Conservation (phyloP, 1,140 invertebrate species). For the Pollicipes pollicipes region DNA sequence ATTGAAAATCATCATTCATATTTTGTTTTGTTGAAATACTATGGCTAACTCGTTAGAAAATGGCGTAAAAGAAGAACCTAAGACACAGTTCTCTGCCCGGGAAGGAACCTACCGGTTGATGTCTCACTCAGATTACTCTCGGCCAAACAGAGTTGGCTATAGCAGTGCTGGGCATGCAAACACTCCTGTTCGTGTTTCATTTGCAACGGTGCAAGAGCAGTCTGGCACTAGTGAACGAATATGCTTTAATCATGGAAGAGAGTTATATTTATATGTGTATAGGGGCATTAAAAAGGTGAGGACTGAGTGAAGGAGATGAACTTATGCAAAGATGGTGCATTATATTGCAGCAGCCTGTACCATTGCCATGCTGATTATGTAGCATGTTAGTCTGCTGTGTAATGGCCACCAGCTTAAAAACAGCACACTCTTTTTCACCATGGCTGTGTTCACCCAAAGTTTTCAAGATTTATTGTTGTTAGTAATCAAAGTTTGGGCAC, state of each 20-base stretch:
- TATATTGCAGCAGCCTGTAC: too few species aligned
- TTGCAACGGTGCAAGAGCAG: constrained; percentile 27
- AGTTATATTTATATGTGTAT: constrained; percentile 41
- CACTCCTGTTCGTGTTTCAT: constrained; percentile 33
- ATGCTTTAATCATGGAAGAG: constrained; percentile 43
- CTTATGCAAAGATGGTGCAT: not conserved
- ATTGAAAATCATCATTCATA: too few species aligned
- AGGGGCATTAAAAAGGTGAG: constrained; percentile 36
- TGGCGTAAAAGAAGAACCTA: constrained; percentile 30
- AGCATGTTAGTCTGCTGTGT: too few species aligned
- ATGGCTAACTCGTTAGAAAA: not conserved
- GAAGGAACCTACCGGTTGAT: constrained; percentile 36
- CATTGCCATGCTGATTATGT: too few species aligned
- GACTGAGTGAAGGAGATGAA: too few species aligned
- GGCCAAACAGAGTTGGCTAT: constrained; percentile 27
- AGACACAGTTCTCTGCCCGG: constrained; percentile 34
- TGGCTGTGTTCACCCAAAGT: too few species aligned
- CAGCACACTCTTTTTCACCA: too few species aligned
- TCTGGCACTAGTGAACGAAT: constrained; percentile 23
- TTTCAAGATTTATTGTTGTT: too few species aligned
- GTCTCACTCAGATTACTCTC: constrained; percentile 33
- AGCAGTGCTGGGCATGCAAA: constrained; percentile 18
- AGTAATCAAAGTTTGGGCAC: too few species aligned
- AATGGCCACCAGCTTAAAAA: too few species aligned
- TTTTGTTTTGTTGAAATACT: too few species aligned